Conservation (phyloP, 2,113 vertebrate genomes). For the Ginglymostoma cirratum region DNA sequence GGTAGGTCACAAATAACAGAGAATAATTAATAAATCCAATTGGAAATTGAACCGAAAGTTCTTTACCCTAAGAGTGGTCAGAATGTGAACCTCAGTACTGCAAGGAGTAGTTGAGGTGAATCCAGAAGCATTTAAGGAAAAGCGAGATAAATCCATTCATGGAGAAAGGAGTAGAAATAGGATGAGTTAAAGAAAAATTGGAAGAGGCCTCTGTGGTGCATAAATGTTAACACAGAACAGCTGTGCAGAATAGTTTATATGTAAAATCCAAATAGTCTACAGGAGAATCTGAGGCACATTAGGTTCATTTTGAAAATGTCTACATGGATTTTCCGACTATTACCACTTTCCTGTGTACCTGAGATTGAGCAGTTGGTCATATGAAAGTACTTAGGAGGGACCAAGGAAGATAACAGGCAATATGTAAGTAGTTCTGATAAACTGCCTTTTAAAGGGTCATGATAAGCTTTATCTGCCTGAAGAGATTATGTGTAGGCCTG, state of each 20-base stretch:
- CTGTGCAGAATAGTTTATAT: neutral
- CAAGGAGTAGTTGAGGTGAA: neutral
- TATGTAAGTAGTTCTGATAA: neutral
- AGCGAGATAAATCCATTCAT: neutral
- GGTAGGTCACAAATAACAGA: too few species aligned
- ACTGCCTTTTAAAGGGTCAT: neutral
- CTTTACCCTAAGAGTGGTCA: too few species aligned
- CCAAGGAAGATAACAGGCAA: neutral
- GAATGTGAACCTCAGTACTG: too few species aligned
- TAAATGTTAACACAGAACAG: neutral
- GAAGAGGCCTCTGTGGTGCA: neutral
- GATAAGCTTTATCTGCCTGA: neutral
- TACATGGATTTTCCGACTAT: neutral
- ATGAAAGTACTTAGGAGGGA: neutral
- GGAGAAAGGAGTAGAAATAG: neutral
- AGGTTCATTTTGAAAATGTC: neutral
- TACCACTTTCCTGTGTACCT: neutral
- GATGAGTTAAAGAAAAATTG: neutral
- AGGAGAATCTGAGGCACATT: neutral
- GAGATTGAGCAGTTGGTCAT: neutral
- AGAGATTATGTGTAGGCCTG: neutral
- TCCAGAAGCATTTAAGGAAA: neutral
- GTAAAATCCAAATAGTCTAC: neutral
- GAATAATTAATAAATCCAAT: too few species aligned
- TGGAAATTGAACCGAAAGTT: too few species aligned